Percentiles rank a stretch among this genome's conserved stretches.
Conservation (phyloP, 2,797 vertebrate genomes). For the Leptoclinus maculatus region DNA sequence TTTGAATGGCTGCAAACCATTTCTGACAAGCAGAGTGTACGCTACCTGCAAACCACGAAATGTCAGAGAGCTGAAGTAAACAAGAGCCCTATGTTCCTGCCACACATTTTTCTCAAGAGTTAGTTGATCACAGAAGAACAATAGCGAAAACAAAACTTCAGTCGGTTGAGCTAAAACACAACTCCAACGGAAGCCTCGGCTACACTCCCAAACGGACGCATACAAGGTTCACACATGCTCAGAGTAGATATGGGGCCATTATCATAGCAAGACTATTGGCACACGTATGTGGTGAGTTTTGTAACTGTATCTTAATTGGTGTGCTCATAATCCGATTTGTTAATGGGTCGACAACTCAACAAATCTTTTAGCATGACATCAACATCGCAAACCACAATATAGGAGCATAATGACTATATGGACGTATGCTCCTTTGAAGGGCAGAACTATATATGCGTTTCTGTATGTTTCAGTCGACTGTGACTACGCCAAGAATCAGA, state of each 20-base stretch:
- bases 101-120: background rate
- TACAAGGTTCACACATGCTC: too few species aligned
- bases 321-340: background rate
- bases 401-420: background rate
- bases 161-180: background rate
- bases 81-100: background rate
- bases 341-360: background rate
- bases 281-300: too few species aligned
- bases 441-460: background rate
- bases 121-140: background rate
- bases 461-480: conserved; percentile 3
- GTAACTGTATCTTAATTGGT: too few species aligned
- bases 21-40: background rate
- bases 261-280: too few species aligned
- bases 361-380: background rate
- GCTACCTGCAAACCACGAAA: background rate
- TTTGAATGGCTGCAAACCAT: background rate
- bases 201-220: background rate
- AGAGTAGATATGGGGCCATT: too few species aligned
- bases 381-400: background rate
- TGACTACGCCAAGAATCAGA: background rate
- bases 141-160: background rate
- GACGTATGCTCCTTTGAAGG: background rate
- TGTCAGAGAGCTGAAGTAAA: background rate
- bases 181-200: background rate